Evolutionary conservation across 2,888 invertebrate genomes (phyloP), one percentile per base, ranked within the genome.

Genomic region (Lydus trimaculatus): DNA sequence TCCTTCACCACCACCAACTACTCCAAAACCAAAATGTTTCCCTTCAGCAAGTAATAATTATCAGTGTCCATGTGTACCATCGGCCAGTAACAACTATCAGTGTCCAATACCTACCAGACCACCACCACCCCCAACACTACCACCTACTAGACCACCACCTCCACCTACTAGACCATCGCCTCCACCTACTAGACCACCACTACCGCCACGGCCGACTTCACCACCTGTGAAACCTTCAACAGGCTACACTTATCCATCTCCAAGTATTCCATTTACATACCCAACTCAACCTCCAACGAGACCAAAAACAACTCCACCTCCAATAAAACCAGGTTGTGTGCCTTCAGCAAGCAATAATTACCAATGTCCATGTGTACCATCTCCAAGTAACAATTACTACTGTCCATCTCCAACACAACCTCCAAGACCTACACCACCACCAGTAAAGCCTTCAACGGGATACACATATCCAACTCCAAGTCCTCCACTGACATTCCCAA

Each of bases 371-470:
- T 48, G 48, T 48, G 20, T 48, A 23, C 48, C 48, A 20, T 6
- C 8, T 1, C 11, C 48, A 0, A 2, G 2, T 1, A 48, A 48
- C n/a, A 48, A 48, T 11, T 48, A 48, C 9, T 23, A 48, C 6
- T 48, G 48, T 11, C 43, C 43, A 43, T 17, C 43, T 17, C 43
- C 43, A 17, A n/a, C 43, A 17, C 43, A 20, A 20, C 48, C 48
- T 20, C 48, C 48, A 20, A 20, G 67, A 64, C 71, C 74, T n/a
- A 71, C 73, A 20, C 69, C 36, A 61, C 43, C 43, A 17, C 43
- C 43, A 43, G 15, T 36, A 3, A 36, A 15, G 6, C 36, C 33
- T 33, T 33, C 33, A 11, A 33, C 33, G 8, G 33, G 33, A 6
- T 33, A 33, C 8, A 11, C 1, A 1, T 33, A 33, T n/a, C 39